Evolutionary conservation across 2,113 vertebrate species (phyloP).

Genomic region (Sialia sialis): DNA sequence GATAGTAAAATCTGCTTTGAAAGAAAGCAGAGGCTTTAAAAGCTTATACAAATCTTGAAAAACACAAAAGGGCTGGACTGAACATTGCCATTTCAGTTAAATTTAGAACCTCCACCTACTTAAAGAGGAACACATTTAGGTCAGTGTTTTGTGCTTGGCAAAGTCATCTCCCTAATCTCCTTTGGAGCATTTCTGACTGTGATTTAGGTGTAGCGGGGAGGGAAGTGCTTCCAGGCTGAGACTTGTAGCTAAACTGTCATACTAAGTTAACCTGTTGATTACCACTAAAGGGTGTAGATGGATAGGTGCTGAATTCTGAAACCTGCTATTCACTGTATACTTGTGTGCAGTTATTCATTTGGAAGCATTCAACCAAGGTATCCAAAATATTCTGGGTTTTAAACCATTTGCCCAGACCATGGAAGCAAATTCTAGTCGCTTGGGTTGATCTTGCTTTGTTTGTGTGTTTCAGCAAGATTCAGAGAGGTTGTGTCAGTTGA

Average conservation of each 20-base stretch:
- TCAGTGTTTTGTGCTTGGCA: conserved; percentile 19
- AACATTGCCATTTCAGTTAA: not conserved
- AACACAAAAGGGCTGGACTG: not conserved
- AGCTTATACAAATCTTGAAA: not conserved
- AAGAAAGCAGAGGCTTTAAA: not conserved
- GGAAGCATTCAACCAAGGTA: not conserved
- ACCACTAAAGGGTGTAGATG: not conserved
- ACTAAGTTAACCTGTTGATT: not conserved
- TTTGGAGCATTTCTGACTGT: not conserved
- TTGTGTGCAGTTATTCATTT: not conserved
- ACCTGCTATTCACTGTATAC: not conserved
- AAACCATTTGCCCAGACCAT: not conserved
- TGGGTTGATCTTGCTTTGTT: not conserved
- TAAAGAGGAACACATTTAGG: conserved; percentile 5
- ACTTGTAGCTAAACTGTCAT: conserved; percentile 6
- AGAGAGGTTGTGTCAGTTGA: conserved; percentile 18
- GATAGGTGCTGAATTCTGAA: not conserved
- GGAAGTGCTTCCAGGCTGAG: conserved; percentile 17
- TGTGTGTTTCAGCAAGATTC: not conserved
- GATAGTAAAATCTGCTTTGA: not conserved
- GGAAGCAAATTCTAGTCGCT: not conserved
- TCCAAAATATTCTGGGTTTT: not conserved
- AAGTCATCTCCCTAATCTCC: not conserved
- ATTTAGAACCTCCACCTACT: conserved; percentile 21
- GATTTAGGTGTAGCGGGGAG: not conserved